These are phyloP conservation scores for Alfaro cultratus DNA, from an alignment of 2,797 vertebrate species.

Conservation along the genomic window DNA sequence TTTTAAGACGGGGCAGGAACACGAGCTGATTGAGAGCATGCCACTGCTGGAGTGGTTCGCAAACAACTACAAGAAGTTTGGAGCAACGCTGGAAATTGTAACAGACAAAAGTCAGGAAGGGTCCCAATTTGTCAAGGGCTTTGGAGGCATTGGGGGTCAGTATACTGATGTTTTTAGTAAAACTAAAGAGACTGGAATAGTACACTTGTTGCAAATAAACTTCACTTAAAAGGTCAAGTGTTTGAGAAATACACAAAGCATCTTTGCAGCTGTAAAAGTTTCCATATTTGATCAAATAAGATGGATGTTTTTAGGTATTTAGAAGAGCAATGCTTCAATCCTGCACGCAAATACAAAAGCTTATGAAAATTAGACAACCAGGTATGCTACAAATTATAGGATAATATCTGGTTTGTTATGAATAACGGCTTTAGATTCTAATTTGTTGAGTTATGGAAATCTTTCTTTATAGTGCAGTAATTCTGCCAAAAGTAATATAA, in stretches of 20 bases:
- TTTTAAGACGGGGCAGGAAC: conserved; percentile 94
- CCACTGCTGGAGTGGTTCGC: conserved; percentile 99
- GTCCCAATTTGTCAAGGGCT: conserved; percentile 99
- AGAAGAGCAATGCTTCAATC: background rate
- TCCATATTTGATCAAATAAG: background rate
- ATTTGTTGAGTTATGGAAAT: background rate
- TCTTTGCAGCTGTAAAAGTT: background rate
- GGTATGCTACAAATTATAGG: background rate
- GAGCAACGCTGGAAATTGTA: conserved; percentile 99
- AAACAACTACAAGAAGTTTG: conserved; percentile 99
- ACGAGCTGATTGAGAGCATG: conserved; percentile 98
- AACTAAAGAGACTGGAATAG: background rate
- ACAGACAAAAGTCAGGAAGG: conserved; percentile 99
- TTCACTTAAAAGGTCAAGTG: background rate
- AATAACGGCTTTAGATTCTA: background rate
- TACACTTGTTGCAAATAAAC: background rate
- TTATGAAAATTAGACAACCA: background rate
- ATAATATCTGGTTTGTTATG: background rate
- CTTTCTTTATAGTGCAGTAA: background rate
- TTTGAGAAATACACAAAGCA: background rate
- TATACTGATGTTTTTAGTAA: background rate
- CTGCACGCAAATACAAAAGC: background rate
- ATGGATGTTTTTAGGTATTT: background rate
- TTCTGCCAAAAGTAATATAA: conserved; percentile 15
- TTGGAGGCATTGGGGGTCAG: conserved; percentile 98